These are phyloP conservation scores for Cladopsammia gracilis DNA, from an alignment of 64 coral and sea anemone genomes.

Conservation along the genomic window DNA sequence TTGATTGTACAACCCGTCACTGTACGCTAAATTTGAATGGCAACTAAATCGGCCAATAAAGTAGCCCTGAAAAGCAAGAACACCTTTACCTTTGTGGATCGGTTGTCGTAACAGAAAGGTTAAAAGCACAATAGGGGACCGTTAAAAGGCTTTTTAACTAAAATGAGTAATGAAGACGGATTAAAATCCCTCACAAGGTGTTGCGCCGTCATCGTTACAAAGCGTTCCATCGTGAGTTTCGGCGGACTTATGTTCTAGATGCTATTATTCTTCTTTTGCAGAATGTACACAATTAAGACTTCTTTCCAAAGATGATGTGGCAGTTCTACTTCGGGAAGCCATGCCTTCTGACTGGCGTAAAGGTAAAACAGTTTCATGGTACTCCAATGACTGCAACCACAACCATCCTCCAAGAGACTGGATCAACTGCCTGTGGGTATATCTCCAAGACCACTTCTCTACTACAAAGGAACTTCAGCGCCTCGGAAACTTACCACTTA, in stretches of 20 bases:
- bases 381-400: background rate
- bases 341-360: constrained; percentile 35
- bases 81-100: too few relatives aligned
- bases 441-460: constrained; percentile 50
- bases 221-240: too few relatives aligned
- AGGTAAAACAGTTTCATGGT: constrained; percentile 37
- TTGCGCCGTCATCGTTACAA: background rate
- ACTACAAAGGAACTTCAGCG: background rate
- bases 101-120: too few relatives aligned
- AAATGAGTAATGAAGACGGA: too few relatives aligned
- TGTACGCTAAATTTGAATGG: too few relatives aligned
- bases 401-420: constrained; percentile 39
- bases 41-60: too few relatives aligned
- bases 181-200: too few relatives aligned
- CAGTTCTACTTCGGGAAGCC: background rate
- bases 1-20: too few relatives aligned
- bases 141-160: too few relatives aligned
- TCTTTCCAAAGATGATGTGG: background rate
- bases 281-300: constrained; percentile 11
- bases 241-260: too few relatives aligned
- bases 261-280: background rate
- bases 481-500: background rate
- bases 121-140: too few relatives aligned
- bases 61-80: too few relatives aligned
- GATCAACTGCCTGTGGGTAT: constrained; percentile 72